Percentiles rank a stretch among this genome's conserved stretches.
These are phyloP conservation scores for Drosophila takahashii DNA, from an alignment of 1,140 invertebrate genomes.

Conservation along the genomic window DNA sequence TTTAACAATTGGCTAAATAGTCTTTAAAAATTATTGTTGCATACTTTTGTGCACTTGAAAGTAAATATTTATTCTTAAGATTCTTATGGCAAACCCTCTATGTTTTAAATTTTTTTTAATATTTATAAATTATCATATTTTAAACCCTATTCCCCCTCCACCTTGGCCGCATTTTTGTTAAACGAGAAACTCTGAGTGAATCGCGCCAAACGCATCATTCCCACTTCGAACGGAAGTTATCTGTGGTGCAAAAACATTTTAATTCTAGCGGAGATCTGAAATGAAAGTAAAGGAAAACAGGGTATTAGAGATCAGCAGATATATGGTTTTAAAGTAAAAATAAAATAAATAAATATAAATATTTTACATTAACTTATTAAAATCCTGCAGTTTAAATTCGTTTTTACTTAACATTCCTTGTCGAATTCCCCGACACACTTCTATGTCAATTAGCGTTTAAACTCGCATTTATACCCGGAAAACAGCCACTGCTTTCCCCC, in stretches of 20 bases:
- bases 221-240: slow-evolving; percentile 42
- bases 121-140: background rate
- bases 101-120: background rate
- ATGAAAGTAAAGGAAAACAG: background rate
- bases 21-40: no score
- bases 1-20: no score
- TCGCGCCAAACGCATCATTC: slow-evolving; percentile 80
- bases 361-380: no score
- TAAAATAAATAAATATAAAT: no score
- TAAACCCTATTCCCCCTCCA: slow-evolving; percentile 14
- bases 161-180: slow-evolving; percentile 72
- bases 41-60: no score
- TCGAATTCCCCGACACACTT: background rate
- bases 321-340: no score
- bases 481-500: background rate
- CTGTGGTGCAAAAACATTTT: slow-evolving; percentile 21
- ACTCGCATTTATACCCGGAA: slow-evolving; percentile 3
- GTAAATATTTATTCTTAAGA: no score
- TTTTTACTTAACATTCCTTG: background rate
- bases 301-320: background rate
- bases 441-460: slow-evolving; percentile 7
- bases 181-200: slow-evolving; percentile 68
- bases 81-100: no score
- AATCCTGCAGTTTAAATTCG: background rate
- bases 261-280: slow-evolving; percentile 13